These are phyloP conservation scores for Entelurus aequoreus DNA, from an alignment of 2,113 vertebrate genomes.

Conservation along the genomic window DNA sequence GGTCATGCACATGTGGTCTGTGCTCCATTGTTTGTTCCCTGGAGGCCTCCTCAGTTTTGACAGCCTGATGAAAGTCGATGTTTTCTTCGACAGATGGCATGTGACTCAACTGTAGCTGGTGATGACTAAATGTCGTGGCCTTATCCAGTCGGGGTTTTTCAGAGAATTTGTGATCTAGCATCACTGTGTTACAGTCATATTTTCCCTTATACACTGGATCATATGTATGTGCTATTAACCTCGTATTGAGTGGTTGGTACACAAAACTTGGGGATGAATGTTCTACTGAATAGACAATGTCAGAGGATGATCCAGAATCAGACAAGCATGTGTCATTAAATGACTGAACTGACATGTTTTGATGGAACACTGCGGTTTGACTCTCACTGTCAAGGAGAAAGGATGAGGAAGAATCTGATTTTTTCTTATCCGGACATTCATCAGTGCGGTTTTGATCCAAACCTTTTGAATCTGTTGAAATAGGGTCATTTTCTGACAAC, in stretches of 20 bases:
- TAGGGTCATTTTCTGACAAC: neutral
- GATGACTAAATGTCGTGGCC: neutral
- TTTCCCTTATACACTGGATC: conserved; percentile 20
- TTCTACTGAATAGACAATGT: neutral
- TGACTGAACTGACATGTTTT: conserved; percentile 14
- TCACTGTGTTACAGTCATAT: neutral
- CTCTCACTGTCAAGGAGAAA: conserved; percentile 1
- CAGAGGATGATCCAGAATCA: conserved; percentile 10
- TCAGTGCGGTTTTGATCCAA: neutral
- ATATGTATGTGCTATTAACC: conserved; percentile 7
- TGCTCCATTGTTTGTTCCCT: conserved; percentile 4
- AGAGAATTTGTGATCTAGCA: conserved; percentile 1
- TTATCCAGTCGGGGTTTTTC: conserved; percentile 10
- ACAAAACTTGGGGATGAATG: neutral
- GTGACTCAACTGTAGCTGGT: conserved; percentile 43
- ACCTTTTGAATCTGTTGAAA: conserved; percentile 2
- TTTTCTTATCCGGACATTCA: conserved; percentile 8
- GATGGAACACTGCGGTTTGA: neutral
- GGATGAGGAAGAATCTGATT: conserved; percentile 31
- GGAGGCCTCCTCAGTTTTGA: conserved; percentile 25
- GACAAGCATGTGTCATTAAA: conserved; percentile 24
- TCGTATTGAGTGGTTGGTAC: neutral
- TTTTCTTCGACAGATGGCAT: conserved; percentile 34
- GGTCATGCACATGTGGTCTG: conserved; percentile 16
- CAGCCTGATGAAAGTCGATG: conserved; percentile 24